phyloP scores from a whole-genome alignment of 2,797 vertebrate species.

The Zonotrichia albicollis region DNA sequence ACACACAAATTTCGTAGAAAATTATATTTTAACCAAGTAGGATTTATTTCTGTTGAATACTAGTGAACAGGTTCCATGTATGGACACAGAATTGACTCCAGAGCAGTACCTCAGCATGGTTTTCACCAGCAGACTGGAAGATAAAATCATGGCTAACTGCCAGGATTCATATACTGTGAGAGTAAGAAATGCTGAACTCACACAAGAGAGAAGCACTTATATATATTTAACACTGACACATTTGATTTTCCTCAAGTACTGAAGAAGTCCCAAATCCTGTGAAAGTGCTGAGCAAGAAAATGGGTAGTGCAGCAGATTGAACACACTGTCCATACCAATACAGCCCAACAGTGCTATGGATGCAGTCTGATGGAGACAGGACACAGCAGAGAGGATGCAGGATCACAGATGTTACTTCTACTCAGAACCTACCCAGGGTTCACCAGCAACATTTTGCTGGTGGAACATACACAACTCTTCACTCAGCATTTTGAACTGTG shows the following conservation, averaged over 20 bases:
- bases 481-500: background rate
- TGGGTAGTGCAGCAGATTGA: background rate
- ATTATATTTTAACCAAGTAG: background rate
- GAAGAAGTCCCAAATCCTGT: background rate
- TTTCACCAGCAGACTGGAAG: background rate
- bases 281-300: background rate
- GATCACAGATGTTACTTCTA: background rate
- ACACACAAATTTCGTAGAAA: background rate
- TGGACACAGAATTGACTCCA: background rate
- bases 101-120: background rate
- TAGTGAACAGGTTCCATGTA: background rate
- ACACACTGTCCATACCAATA: background rate
- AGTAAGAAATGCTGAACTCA: conserved; percentile 2
- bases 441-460: background rate
- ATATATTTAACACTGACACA: background rate
- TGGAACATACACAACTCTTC: background rate
- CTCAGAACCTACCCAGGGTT: background rate
- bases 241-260: background rate
- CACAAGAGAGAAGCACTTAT: background rate
- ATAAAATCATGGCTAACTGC: background rate
- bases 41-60: background rate
- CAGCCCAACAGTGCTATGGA: background rate
- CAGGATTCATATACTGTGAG: background rate
- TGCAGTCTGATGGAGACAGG: background rate
- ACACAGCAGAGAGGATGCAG: background rate